Percentiles rank a stretch among this genome's conserved stretches.
Evolutionary conservation across 2,113 vertebrate species (phyloP).

Genomic region (Poicephalus gulielmi): DNA sequence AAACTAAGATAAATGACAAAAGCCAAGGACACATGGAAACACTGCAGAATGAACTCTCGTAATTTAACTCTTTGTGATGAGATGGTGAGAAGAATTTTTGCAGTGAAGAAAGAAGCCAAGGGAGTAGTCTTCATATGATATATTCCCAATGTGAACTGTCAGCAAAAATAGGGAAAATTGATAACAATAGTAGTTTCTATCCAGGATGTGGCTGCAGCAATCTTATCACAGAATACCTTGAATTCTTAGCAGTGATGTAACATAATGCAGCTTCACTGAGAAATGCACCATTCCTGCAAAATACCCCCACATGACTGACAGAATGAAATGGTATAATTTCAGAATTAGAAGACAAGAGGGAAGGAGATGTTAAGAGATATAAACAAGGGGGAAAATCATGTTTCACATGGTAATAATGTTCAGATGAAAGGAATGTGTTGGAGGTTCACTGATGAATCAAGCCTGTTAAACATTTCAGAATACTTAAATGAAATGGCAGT

Average conservation of each 20-base stretch:
- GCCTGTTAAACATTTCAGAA: conserved; percentile 22
- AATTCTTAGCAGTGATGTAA: conserved; percentile 28
- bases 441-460: conserved; percentile 39
- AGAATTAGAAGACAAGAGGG: conserved; percentile 41
- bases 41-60: background rate
- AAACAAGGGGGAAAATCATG: conserved; percentile 40
- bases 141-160: background rate
- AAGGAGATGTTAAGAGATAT: conserved; percentile 33
- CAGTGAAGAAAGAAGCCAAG: background rate
- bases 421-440: conserved; percentile 34
- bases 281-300: conserved; percentile 16
- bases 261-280: background rate
- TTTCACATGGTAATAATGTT: conserved; percentile 34
- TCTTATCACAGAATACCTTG: background rate
- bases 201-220: background rate
- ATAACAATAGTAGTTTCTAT: background rate
- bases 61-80: background rate
- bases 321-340: background rate
- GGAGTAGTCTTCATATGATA: background rate
- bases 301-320: conserved; percentile 1
- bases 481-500: conserved; percentile 1
- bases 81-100: background rate
- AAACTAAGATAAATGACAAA: background rate
- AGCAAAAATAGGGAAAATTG: background rate
- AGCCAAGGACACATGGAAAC: background rate